phyloP scores from a whole-genome alignment of 2,113 vertebrate genomes.

The Calidris pugnax region DNA sequence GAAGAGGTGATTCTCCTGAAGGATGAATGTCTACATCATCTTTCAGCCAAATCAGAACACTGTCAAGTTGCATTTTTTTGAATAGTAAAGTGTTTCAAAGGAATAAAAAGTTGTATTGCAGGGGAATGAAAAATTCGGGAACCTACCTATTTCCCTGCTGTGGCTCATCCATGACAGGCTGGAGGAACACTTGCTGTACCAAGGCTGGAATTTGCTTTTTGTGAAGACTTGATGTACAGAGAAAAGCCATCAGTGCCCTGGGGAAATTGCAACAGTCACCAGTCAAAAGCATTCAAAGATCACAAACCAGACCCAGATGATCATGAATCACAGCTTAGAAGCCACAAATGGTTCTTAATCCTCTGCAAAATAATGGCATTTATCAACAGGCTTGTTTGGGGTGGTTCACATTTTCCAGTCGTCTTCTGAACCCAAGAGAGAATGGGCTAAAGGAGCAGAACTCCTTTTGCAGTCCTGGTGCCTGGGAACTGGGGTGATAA shows the following conservation, averaged over 20 bases:
- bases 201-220: background rate
- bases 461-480: background rate
- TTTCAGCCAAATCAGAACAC: background rate
- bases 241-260: background rate
- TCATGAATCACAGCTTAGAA: background rate
- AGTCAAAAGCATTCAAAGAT: background rate
- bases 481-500: rapidly evolving
- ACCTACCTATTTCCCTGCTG: background rate
- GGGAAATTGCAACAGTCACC: background rate
- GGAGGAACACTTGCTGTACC: background rate
- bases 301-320: slow-evolving; percentile 2
- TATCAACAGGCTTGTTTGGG: background rate
- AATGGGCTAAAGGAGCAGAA: background rate
- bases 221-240: background rate
- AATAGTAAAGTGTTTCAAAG: background rate
- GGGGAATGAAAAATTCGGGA: background rate
- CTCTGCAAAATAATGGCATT: background rate
- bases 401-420: background rate
- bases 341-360: background rate
- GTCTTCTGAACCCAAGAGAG: background rate
- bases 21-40: background rate
- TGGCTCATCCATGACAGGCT: background rate
- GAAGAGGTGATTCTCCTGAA: background rate
- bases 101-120: background rate
- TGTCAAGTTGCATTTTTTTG: background rate